Evolutionary conservation across 2,888 invertebrate species (phyloP).

Genomic region (Dasysyrphus tricinctus): DNA sequence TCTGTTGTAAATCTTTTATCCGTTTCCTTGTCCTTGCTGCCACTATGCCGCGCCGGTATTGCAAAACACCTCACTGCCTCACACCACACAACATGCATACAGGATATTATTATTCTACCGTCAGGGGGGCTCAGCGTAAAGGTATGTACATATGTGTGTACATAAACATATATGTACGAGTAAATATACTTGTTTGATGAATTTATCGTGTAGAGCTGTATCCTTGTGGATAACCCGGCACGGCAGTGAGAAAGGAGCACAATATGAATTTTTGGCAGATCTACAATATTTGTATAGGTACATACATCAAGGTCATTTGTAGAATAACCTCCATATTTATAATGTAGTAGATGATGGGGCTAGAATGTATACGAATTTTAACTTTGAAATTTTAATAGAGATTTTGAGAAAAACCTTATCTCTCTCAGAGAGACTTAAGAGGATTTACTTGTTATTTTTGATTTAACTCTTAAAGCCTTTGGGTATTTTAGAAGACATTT

Average conservation of each 20-base stretch:
- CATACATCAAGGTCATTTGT: conserved; percentile 20
- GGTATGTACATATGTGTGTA: background rate
- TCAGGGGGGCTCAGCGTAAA: background rate
- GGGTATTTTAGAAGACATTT: conserved; percentile 14
- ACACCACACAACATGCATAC: conserved; percentile 45
- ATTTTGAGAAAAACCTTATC: conserved; percentile 9
- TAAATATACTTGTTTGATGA: conserved; percentile 27
- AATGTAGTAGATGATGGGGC: background rate
- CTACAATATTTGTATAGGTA: conserved; percentile 9
- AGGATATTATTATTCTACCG: conserved; percentile 25
- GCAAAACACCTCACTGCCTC: conserved; percentile 1
- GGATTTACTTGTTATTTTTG: conserved; percentile 28
- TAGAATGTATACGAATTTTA: conserved; percentile 10
- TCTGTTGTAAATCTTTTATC: conserved; percentile 72
- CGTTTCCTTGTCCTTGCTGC: conserved; percentile 29
- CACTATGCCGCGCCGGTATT: background rate
- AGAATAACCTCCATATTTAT: conserved; percentile 1
- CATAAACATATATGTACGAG: background rate
- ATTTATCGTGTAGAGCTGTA: conserved; percentile 36
- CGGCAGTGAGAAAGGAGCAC: background rate
- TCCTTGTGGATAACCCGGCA: conserved; percentile 23
- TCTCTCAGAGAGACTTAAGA: background rate
- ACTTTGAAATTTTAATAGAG: conserved; percentile 24
- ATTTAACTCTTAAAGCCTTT: conserved; percentile 17
- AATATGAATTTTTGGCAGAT: conserved; percentile 20